Percentiles rank a stretch among this genome's conserved stretches.
These are phyloP conservation scores for Choreutis nemorana DNA, from an alignment of 2,888 invertebrate species.

Conservation along the genomic window DNA sequence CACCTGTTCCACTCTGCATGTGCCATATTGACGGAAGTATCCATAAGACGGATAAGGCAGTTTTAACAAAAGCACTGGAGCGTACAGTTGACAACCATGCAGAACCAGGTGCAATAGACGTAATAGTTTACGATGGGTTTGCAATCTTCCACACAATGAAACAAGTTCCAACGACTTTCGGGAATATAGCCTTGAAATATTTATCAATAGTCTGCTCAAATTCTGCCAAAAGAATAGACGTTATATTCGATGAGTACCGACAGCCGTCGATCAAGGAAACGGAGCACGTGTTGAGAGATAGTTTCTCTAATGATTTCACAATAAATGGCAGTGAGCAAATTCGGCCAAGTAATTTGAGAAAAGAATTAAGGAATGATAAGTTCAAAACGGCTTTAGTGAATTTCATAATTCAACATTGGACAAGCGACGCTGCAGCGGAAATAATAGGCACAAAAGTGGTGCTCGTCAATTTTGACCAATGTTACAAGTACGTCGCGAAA, in stretches of 20 bases:
- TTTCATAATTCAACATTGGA: constrained; percentile 3
- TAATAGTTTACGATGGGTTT: constrained; percentile 23
- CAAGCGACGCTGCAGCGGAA: neutral
- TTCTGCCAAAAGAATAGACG: constrained; percentile 8
- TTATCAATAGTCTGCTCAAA: neutral
- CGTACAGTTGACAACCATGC: constrained; percentile 7
- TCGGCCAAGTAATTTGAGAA: constrained; percentile 2
- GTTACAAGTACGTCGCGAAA: constrained; percentile 5
- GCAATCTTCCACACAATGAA: constrained; percentile 19
- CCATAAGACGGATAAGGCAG: constrained; percentile 18
- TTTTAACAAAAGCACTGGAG: constrained; percentile 14
- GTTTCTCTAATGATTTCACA: neutral
- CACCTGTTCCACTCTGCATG: constrained; percentile 19
- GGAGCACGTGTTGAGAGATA: neutral
- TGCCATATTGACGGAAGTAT: constrained; percentile 19
- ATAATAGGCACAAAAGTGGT: constrained; percentile 1
- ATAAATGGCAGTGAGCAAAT: constrained; percentile 2
- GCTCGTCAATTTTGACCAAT: constrained; percentile 6
- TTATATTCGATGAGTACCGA: constrained; percentile 14
- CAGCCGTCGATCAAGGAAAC: constrained; percentile 1
- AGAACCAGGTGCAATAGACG: constrained; percentile 12
- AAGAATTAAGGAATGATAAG: constrained; percentile 1
- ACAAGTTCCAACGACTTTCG: constrained; percentile 19
- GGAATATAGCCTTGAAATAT: constrained; percentile 19
- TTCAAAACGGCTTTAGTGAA: constrained; percentile 3